These are phyloP conservation scores for Sminthopsis crassicaudata DNA, from an alignment of 2,113 vertebrate genomes.

Conservation along the genomic window DNA sequence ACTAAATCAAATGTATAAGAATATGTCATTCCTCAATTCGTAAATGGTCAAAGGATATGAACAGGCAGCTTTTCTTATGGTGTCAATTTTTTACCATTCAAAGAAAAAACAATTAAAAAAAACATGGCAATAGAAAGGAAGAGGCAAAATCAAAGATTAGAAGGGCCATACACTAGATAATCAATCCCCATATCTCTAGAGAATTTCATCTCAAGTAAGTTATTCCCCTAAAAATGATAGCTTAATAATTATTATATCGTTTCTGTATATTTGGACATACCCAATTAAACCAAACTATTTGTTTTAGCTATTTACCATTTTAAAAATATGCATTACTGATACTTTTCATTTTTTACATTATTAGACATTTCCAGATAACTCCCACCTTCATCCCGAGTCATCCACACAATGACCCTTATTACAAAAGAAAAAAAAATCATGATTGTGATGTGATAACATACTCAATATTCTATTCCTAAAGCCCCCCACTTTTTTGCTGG, in stretches of 20 bases:
- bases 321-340: not conserved
- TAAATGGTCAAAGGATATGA: not conserved
- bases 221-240: not conserved
- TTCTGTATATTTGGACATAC: not conserved
- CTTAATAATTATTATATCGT: not conserved
- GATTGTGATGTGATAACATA: not conserved
- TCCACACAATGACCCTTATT: not conserved
- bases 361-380: not conserved
- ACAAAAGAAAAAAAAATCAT: not conserved
- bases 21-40: not conserved
- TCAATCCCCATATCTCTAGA: not conserved
- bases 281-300: not conserved
- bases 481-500: not conserved
- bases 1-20: not conserved
- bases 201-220: not conserved
- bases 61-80: not conserved
- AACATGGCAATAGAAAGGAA: not conserved
- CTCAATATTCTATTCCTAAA: not conserved
- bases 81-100: not conserved
- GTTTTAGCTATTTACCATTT: not conserved
- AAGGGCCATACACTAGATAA: not conserved
- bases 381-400: no score
- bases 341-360: not conserved
- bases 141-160: not conserved
- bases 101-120: not conserved